Evolutionary conservation across 2,113 vertebrate species (phyloP).

Genomic region (Pavo muticus): DNA sequence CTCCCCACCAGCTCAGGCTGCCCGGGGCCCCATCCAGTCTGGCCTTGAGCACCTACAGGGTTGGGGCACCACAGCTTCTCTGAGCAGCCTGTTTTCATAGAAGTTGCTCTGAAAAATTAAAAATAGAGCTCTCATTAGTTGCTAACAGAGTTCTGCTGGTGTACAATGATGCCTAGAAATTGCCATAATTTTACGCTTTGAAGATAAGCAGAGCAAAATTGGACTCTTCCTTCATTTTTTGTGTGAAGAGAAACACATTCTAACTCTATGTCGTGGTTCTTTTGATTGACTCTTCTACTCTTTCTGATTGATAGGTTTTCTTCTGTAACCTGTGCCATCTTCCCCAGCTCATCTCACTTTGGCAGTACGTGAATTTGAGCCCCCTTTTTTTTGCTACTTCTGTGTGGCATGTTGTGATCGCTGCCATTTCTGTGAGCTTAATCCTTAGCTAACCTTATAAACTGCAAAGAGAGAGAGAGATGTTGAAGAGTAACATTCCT

Average conservation of each 20-base stretch:
- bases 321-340: conserved; percentile 11
- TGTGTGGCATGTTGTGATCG: conserved; percentile 42
- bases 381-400: conserved; percentile 18
- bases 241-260: not conserved
- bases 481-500: not conserved
- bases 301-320: conserved; percentile 35
- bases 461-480: not conserved
- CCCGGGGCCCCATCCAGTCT: no score
- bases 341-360: conserved; percentile 21
- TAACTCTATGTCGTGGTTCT: not conserved
- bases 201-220: not conserved
- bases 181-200: not conserved
- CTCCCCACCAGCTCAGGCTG: no score
- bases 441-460: not conserved
- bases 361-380: conserved; percentile 14
- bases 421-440: not conserved
- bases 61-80: no score
- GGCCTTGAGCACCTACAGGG: no score
- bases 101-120: conserved; percentile 32
- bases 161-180: not conserved
- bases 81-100: not conserved
- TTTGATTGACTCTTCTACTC: conserved; percentile 31
- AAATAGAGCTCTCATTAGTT: conserved; percentile 7
- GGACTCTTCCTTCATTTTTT: not conserved
- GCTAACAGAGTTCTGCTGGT: not conserved